Percentiles rank a stretch among this genome's conserved stretches.
Evolutionary conservation across 2,888 invertebrate genomes (phyloP).

Genomic region (Cheilosia vernalis): DNA sequence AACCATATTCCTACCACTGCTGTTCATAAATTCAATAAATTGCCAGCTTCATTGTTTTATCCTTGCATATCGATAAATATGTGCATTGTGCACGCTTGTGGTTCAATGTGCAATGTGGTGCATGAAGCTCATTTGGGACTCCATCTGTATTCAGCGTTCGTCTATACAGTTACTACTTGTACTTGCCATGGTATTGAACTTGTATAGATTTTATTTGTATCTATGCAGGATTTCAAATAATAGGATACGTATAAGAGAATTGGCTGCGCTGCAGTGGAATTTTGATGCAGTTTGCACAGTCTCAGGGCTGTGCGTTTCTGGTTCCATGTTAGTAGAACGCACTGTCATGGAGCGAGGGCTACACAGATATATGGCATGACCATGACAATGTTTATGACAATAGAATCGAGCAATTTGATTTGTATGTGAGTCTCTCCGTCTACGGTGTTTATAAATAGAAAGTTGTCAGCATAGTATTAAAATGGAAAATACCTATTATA

Average conservation of each 20-base stretch:
- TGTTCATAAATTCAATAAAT: slow-evolving; percentile 74
- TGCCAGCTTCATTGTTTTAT: slow-evolving; percentile 72
- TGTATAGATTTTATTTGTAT: slow-evolving; percentile 49
- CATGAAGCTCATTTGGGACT: slow-evolving; percentile 70
- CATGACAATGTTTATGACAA: slow-evolving; percentile 68
- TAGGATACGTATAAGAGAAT: background rate
- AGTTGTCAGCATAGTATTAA: slow-evolving; percentile 22
- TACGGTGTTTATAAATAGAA: background rate
- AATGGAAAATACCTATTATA: slow-evolving; percentile 2
- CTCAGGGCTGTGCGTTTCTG: slow-evolving; percentile 19
- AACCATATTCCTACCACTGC: slow-evolving; percentile 39
- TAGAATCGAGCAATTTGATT: slow-evolving; percentile 54
- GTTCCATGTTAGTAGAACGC: slow-evolving; percentile 50
- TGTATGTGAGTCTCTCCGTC: background rate
- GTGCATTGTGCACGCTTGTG: slow-evolving; percentile 57
- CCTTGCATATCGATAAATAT: slow-evolving; percentile 68
- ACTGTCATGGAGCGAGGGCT: slow-evolving; percentile 17
- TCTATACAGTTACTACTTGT: background rate
- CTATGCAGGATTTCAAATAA: slow-evolving; percentile 34
- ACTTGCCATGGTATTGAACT: slow-evolving; percentile 62
- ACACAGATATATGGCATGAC: slow-evolving; percentile 34
- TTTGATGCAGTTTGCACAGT: slow-evolving; percentile 44
- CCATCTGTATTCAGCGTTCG: slow-evolving; percentile 63
- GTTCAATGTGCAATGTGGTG: slow-evolving; percentile 62
- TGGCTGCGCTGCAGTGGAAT: slow-evolving; percentile 42